Conservation (phyloP, 2,797 vertebrate genomes). For the Lepus oiostolus region DNA sequence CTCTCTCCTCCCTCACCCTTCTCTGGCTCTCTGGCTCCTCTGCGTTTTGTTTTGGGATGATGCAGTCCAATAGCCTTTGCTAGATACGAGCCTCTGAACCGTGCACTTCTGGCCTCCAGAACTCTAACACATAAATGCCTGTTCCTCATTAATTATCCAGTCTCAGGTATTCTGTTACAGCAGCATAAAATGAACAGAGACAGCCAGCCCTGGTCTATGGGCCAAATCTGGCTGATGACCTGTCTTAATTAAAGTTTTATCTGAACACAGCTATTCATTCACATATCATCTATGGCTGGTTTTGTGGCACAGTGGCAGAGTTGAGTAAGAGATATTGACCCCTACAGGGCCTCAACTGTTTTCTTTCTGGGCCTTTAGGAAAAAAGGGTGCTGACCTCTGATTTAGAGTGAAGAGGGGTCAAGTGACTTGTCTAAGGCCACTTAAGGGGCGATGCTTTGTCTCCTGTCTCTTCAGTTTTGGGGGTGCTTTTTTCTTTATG, state of each 20-base stretch:
- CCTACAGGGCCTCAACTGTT: neutral
- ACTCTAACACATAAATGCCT: neutral
- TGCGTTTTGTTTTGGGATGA: neutral
- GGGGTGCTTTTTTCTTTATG: conserved; percentile 3
- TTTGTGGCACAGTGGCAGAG: neutral
- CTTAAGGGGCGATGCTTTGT: neutral
- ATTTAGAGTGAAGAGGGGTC: neutral
- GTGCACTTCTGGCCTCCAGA: neutral
- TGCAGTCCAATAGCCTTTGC: neutral
- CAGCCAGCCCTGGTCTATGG: neutral
- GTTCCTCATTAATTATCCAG: neutral
- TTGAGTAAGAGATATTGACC: neutral
- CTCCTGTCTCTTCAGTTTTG: neutral
- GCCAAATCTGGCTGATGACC: neutral
- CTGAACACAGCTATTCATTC: neutral
- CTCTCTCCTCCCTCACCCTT: too few relatives aligned
- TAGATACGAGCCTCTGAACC: too few relatives aligned
- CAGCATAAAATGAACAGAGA: too few relatives aligned
- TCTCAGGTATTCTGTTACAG: neutral
- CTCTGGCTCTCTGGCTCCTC: neutral
- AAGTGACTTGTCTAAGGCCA: conserved; percentile 13
- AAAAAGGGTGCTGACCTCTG: neutral
- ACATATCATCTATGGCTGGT: neutral
- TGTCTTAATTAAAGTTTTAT: conserved; percentile 6
- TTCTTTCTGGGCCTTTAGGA: neutral